Evolutionary conservation across 2,113 vertebrate genomes (phyloP).

Genomic region (Calyptommatus sinebrachiatus): DNA sequence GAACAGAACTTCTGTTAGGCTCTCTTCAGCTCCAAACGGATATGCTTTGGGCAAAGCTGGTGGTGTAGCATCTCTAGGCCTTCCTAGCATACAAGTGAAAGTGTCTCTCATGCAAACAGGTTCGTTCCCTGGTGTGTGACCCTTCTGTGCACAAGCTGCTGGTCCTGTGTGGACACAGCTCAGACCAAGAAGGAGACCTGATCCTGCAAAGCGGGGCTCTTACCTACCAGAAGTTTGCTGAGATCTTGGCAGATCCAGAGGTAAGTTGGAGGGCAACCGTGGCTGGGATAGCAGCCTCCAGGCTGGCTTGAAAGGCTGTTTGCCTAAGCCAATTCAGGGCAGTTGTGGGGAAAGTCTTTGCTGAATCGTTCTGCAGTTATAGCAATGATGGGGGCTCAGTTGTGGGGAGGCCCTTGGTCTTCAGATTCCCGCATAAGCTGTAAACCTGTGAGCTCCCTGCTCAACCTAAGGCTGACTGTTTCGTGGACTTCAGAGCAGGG

Average conservation of each 20-base stretch:
- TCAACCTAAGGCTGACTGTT: no score
- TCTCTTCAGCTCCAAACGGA: background rate
- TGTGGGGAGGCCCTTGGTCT: background rate
- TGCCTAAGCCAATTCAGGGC: background rate
- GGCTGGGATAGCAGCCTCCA: background rate
- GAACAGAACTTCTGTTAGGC: no score
- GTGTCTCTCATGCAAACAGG: constrained; percentile 63
- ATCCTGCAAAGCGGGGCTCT: constrained; percentile 86
- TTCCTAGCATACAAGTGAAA: background rate
- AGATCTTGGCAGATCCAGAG: constrained; percentile 82
- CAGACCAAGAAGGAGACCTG: constrained; percentile 86
- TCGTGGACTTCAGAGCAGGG: no score
- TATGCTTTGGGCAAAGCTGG: background rate
- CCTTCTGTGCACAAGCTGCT: constrained; percentile 84
- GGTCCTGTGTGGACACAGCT: constrained; percentile 88
- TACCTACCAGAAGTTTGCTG: constrained; percentile 81
- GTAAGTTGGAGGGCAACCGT: constrained; percentile 67
- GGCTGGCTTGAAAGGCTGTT: background rate
- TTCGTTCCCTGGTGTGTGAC: constrained; percentile 83
- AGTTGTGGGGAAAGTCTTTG: background rate
- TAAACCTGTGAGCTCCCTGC: no score
- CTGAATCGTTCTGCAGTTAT: background rate
- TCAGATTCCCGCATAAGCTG: no score
- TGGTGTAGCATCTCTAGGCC: background rate
- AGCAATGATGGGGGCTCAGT: background rate